Conservation (phyloP, 2,113 vertebrate species). For the Osmerus mordax region DNA sequence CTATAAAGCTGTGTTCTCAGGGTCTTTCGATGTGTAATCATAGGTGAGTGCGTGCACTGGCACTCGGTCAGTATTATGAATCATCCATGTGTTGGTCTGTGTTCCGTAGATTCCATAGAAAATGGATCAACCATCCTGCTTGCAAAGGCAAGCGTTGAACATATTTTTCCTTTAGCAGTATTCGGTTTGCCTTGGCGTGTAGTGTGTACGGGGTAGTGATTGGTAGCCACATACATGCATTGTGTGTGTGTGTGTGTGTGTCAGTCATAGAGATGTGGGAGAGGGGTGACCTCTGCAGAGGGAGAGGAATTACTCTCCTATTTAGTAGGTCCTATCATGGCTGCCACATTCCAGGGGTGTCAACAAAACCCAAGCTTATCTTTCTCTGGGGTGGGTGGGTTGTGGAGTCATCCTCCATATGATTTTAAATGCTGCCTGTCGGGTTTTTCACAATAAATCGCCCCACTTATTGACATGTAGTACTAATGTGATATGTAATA, state of each 20-base stretch:
- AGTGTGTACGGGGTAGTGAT: too few species aligned
- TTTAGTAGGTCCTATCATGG: conserved; percentile 21
- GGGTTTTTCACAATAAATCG: background rate
- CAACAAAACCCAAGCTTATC: conserved; percentile 2
- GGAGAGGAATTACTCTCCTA: conserved; percentile 24
- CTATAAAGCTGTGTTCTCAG: background rate
- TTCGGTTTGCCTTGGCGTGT: background rate
- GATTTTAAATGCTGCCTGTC: background rate
- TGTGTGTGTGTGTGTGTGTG: conserved; percentile 8
- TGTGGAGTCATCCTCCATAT: background rate
- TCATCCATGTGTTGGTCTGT: background rate
- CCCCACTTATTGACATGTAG: background rate
- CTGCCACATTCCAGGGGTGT: conserved; percentile 2
- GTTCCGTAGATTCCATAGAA: background rate
- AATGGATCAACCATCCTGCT: background rate
- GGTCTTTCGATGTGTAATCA: background rate
- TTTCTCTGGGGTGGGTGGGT: background rate
- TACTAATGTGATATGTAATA: background rate
- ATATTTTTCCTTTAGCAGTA: background rate
- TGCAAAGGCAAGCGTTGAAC: background rate
- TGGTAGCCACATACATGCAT: too few species aligned
- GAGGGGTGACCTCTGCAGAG: conserved; percentile 12
- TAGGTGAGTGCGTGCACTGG: background rate
- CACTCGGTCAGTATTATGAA: background rate
- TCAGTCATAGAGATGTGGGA: background rate